Evolutionary conservation across 2,113 vertebrate species (phyloP), one percentile per base, ranked within the genome.

Genomic region (Reinhardtius hippoglossoides): DNA sequence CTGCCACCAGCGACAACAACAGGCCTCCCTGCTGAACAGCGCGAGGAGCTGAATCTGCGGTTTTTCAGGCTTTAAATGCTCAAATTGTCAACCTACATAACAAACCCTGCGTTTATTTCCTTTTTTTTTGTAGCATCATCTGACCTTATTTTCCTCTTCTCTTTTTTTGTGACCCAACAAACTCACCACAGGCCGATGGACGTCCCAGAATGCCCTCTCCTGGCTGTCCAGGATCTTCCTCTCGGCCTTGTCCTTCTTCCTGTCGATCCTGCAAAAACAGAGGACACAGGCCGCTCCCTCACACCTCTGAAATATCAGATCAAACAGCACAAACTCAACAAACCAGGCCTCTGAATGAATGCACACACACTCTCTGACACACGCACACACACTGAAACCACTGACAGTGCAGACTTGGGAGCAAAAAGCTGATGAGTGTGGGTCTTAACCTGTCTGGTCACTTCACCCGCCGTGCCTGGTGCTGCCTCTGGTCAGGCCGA

Each of bases 131-230:
- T 35, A 24, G 5, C 37, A 64, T 9, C 69, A 23, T 54, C 37
- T 64, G 12, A 71, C 27, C 20, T 18, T 40, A 7, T 74, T 14
- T 24, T 13, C 18, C 31, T 69, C 10, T 58, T 24, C 10, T 46
- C 26, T 59, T 13, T 23, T 13, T n/a, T 52, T 8, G 18, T 27
- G 21, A 2, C n/a, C 62, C 66, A 26, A 15, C 2, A 61, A 20
- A 88, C 96, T 96, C 92, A 98, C 97, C 96, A 99, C 97, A 67
- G 97, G 97, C 56, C 97, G 95, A 89, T 99, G 97, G 70, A 98
- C 97, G 74, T 99, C 97, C 97, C 97, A 99, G 92, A 99, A 99
- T 66, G 97, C 97, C 86, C 97, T 95, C 89, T 99, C 97, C 90
- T 99, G 97, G 88, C 97, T 99, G 89, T 99, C 97, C 86, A 98